These are phyloP conservation scores for Oncorhynchus gorbuscha DNA, from an alignment of 2,113 vertebrate species.

Conservation along the genomic window DNA sequence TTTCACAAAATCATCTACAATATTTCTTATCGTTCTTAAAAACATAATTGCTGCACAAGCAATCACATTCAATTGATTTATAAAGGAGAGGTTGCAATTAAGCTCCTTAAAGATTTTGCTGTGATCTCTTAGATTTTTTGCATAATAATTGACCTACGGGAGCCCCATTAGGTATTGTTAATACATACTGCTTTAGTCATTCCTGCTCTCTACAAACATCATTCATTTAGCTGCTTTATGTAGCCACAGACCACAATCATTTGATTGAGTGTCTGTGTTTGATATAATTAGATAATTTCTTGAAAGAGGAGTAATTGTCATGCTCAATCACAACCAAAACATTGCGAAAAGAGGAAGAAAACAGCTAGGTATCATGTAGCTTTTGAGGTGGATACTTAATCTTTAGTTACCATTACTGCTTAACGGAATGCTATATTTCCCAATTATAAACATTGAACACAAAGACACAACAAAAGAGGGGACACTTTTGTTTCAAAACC, in stretches of 20 bases:
- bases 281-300: constrained; percentile 87
- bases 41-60: neutral
- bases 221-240: constrained; percentile 82
- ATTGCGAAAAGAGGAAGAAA: constrained; percentile 61
- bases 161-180: constrained; percentile 90
- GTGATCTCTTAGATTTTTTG: constrained; percentile 84
- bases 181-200: constrained; percentile 86
- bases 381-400: neutral
- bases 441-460: neutral
- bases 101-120: constrained; percentile 73
- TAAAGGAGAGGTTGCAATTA: neutral
- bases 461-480: neutral
- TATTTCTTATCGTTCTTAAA: constrained; percentile 77
- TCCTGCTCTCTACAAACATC: constrained; percentile 85
- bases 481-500: neutral
- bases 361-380: neutral
- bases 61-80: neutral
- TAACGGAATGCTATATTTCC: neutral
- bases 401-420: neutral
- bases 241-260: constrained; percentile 86
- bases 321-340: constrained; percentile 77
- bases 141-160: constrained; percentile 91
- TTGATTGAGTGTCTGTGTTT: constrained; percentile 87
- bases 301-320: constrained; percentile 80
- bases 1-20: constrained; percentile 81